Evolutionary conservation across 2,888 invertebrate genomes (phyloP), one percentile per base, ranked within the genome.

Genomic region (Ornithoptera alexandrae): DNA sequence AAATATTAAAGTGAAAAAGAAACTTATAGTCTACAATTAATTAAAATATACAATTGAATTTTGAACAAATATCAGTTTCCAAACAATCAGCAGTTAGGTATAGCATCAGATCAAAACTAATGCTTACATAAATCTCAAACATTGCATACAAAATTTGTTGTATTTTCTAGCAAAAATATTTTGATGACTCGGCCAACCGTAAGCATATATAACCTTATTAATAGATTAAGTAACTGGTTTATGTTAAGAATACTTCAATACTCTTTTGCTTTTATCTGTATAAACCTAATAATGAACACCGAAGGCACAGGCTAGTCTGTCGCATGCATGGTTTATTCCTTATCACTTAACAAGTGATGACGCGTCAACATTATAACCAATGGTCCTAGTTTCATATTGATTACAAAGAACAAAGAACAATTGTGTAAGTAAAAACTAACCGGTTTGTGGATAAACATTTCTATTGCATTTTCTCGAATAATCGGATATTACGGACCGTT

Each of bases 331-430:
- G 39, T 39, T 10, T 39, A 10, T 39, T 8, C 39, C 39, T 53
- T 53, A 53, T 53, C 53, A 53, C 53, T 53, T 18, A 53, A 53
- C 53, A 53, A 53, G 15, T 15, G 6, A 18, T 50, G 18, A 50
- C 50, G 12, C 17, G 39, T 39, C 39, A 1, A 10, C 39, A 39
- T 30, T 39, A 39, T 39, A 39, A 39, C 39, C 8, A 39, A 39
- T 39, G 39, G 39, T 39, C 39, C 46, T 20, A 42, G 74, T 74
- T 74, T 74, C 72, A 64, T 73, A 74, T 74, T 72, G 75, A 75
- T 74, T 74, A 24, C 60, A 73, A 68, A 36, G 71, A 72, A 76
- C 74, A 73, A 73, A 71, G 74, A 75, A 74, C 75, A 73, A 77
- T 76, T 64, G 73, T 58, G 69, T 71, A 70, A 69, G 67, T 70